Conservation (phyloP, 2,113 vertebrate genomes). For the Meleagris gallopavo region DNA sequence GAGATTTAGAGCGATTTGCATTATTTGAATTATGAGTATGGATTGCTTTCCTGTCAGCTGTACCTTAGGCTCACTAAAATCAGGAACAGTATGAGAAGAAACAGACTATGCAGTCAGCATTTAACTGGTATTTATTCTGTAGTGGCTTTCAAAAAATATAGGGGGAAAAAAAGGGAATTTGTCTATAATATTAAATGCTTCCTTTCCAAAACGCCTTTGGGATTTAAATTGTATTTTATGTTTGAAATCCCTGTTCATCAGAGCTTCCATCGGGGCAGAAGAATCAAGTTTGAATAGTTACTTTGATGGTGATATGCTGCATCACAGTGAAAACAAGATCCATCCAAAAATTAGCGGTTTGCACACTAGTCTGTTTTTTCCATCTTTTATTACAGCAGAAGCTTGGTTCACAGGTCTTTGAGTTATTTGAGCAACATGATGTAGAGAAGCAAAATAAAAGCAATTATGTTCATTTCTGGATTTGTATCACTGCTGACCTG, state of each 20-base stretch:
- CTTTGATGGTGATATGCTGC: neutral
- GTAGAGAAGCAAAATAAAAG: neutral
- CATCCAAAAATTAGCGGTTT: neutral
- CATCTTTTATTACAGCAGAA: slow-evolving; percentile 41
- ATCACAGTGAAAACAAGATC: neutral
- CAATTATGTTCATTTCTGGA: slow-evolving; percentile 29
- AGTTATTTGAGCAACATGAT: slow-evolving; percentile 16
- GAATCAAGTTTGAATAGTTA: neutral
- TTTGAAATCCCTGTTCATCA: neutral
- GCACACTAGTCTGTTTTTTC: neutral
- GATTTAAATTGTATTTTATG: neutral
- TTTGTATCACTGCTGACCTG: slow-evolving; percentile 71
- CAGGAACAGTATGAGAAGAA: neutral
- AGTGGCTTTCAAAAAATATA: neutral
- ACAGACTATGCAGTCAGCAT: neutral
- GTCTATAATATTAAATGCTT: neutral
- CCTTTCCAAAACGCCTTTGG: neutral
- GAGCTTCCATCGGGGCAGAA: neutral
- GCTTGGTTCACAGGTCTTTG: neutral
- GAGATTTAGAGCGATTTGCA: neutral
- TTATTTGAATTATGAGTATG: neutral
- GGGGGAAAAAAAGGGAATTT: neutral
- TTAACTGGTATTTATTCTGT: neutral
- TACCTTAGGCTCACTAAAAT: neutral
- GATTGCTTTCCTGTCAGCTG: neutral